Conservation (phyloP, 53 echinoderm and acorn worm genomes). For the Pentamera pediparva region DNA sequence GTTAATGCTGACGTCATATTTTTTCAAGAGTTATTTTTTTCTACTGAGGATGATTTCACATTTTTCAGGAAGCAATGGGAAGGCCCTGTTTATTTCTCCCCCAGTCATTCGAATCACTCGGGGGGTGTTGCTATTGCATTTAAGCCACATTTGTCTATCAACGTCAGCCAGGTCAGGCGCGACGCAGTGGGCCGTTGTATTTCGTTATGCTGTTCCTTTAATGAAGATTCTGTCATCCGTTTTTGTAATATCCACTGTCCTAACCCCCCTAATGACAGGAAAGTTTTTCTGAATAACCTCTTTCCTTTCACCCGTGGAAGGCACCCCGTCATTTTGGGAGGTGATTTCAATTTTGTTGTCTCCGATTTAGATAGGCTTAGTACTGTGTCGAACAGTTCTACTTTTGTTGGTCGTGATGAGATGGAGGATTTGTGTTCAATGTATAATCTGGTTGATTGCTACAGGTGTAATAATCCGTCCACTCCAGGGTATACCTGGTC, state of each 20-base stretch:
- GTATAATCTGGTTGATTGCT: background rate
- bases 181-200: background rate
- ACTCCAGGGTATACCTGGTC: background rate
- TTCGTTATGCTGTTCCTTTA: background rate
- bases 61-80: background rate
- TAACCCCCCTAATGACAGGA: background rate
- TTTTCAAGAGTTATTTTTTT: background rate
- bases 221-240: background rate
- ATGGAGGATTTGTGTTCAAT: background rate
- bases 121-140: background rate
- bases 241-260: slow-evolving; percentile 4
- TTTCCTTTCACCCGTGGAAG: background rate
- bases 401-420: background rate
- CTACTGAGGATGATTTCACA: background rate
- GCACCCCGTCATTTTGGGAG: background rate
- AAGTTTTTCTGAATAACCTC: background rate
- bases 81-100: background rate
- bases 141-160: background rate
- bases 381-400: background rate
- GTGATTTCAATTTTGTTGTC: slow-evolving; percentile 8
- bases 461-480: background rate
- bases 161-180: background rate
- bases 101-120: background rate
- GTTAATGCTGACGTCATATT: background rate
- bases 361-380: background rate